These are phyloP conservation scores for Priocnemis perturbator DNA, from an alignment of 2,888 invertebrate species.

Conservation along the genomic window DNA sequence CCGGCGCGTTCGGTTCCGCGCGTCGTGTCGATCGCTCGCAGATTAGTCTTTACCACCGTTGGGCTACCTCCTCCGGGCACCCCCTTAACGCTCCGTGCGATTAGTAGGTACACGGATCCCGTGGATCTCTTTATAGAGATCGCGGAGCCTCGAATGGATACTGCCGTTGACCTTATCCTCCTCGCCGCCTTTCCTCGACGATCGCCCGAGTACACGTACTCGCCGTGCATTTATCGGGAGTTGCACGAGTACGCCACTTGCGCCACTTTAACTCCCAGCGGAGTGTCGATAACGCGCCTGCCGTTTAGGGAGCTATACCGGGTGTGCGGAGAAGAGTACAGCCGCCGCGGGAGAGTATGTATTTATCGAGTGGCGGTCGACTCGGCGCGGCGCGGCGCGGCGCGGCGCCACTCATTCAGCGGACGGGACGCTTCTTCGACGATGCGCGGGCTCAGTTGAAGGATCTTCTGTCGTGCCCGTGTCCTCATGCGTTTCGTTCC, in stretches of 20 bases:
- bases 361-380: too few relatives aligned
- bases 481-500: too few relatives aligned
- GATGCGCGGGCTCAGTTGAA: too few relatives aligned
- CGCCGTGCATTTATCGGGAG: constrained; percentile 1
- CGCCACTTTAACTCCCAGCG: constrained; percentile 1
- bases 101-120: constrained; percentile 24
- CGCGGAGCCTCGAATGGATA: constrained; percentile 8
- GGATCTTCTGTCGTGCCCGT: too few relatives aligned
- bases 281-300: neutral
- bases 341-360: too few relatives aligned
- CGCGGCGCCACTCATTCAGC: too few relatives aligned
- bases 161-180: constrained; percentile 5
- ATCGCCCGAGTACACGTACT: constrained; percentile 6
- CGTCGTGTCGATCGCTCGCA: constrained; percentile 31
- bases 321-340: too few relatives aligned
- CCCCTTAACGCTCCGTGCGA: constrained; percentile 9
- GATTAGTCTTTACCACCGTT: constrained; percentile 24
- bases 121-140: constrained; percentile 15
- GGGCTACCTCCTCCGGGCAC: constrained; percentile 13
- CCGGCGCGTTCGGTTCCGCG: constrained; percentile 5
- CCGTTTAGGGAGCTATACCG: too few relatives aligned
- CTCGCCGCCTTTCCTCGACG: neutral
- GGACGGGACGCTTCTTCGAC: too few relatives aligned
- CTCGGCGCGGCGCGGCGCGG: too few relatives aligned
- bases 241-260: neutral